Evolutionary conservation across 2,113 vertebrate species (phyloP).

Genomic region (Lucifuga dentata): DNA sequence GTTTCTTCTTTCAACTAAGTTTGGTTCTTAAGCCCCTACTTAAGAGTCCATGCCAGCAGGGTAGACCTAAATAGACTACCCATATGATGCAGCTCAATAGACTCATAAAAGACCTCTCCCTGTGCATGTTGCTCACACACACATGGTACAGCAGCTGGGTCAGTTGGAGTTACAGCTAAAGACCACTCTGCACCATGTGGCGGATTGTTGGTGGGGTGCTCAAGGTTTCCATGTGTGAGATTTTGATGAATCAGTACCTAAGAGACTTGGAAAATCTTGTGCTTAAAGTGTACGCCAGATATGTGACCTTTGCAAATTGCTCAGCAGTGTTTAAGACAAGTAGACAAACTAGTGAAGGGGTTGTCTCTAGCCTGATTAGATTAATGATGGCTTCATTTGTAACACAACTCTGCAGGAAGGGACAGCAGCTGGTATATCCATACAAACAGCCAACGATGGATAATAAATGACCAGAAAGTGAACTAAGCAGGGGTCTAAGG

Average conservation of each 20-base stretch:
- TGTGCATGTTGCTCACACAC: conserved; percentile 37
- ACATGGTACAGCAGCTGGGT: conserved; percentile 57
- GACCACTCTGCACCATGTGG: conserved; percentile 53
- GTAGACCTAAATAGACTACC: conserved; percentile 75
- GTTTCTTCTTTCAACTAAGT: conserved; percentile 67
- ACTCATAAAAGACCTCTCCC: conserved; percentile 71
- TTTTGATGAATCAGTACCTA: conserved; percentile 71
- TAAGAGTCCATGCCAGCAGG: conserved; percentile 59
- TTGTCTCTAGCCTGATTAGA: conserved; percentile 37
- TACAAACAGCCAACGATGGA: conserved; percentile 22
- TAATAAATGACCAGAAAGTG: conserved; percentile 54
- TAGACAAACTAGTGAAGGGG: conserved; percentile 3
- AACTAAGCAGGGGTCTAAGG: conserved; percentile 44
- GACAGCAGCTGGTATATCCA: conserved; percentile 44
- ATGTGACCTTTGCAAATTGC: conserved; percentile 35
- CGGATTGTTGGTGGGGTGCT: conserved; percentile 37
- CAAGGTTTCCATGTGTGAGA: conserved; percentile 52
- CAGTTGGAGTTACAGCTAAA: conserved; percentile 74
- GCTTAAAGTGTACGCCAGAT: conserved; percentile 57
- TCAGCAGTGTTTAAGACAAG: conserved; percentile 10
- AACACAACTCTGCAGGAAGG: conserved; percentile 42
- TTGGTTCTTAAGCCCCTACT: conserved; percentile 67
- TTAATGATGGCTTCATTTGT: conserved; percentile 46
- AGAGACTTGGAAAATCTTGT: conserved; percentile 56
- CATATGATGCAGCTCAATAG: conserved; percentile 64